phyloP scores from a whole-genome alignment of 2,113 vertebrate genomes.

The Theristicus caerulescens region DNA sequence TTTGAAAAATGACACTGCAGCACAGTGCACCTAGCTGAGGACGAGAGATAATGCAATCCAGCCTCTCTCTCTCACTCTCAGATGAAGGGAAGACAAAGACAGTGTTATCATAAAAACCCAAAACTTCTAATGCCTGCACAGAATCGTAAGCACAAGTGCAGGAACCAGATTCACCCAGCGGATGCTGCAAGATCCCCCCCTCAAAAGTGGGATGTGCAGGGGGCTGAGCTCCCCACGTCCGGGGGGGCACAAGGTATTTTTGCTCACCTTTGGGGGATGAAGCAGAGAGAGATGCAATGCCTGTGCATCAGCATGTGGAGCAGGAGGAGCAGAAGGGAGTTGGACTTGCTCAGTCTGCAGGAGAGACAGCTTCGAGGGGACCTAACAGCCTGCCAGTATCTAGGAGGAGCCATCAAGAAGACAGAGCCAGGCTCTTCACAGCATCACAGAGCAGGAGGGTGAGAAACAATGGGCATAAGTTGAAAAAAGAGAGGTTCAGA shows the following conservation, averaged over 20 bases:
- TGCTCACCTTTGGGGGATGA: neutral
- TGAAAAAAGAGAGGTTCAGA: neutral
- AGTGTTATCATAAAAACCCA: neutral
- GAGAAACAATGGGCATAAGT: neutral
- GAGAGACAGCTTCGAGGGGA: neutral
- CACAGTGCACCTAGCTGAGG: neutral
- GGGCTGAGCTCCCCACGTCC: neutral
- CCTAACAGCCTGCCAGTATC: neutral
- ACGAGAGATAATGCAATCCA: neutral
- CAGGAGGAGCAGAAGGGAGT: neutral
- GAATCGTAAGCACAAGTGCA: neutral
- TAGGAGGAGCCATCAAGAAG: neutral
- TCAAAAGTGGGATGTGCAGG: neutral
- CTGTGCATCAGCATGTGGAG: neutral
- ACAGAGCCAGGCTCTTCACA: neutral
- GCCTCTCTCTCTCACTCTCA: neutral
- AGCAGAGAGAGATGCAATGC: neutral
- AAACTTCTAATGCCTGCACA: neutral
- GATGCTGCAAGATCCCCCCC: neutral
- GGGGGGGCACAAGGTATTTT: neutral
- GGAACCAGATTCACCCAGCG: neutral
- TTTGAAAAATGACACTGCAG: conserved; percentile 39
- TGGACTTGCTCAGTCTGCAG: neutral
- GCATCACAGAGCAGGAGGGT: fast-evolving
- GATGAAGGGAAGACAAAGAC: neutral